Evolutionary conservation across 2,888 invertebrate genomes (phyloP).

Genomic region (Dioctria linearis): DNA sequence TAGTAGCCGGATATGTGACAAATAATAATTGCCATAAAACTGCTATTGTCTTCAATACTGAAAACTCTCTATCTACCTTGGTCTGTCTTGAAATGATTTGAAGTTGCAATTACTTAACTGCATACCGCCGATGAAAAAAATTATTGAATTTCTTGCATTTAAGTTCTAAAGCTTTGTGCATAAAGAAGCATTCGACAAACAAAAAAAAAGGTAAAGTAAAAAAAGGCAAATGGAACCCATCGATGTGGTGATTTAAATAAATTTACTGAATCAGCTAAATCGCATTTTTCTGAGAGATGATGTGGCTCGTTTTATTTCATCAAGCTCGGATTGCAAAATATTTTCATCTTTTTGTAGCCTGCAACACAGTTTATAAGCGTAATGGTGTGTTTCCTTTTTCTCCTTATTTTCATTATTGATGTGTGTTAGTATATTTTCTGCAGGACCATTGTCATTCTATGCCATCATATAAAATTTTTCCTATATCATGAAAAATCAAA

Average conservation of each 20-base stretch:
- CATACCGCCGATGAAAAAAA: background rate
- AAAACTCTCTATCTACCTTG: too few species aligned
- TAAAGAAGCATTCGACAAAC: constrained; percentile 2
- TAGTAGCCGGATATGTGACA: constrained; percentile 5
- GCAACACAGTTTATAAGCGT: constrained; percentile 8
- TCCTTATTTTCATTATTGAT: background rate
- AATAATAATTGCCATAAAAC: constrained; percentile 21
- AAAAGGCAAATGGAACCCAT: constrained; percentile 16
- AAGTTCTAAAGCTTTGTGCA: constrained; percentile 20
- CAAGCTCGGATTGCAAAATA: constrained; percentile 3
- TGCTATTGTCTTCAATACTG: background rate
- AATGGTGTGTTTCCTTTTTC: constrained; percentile 9
- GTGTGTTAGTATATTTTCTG: too few species aligned
- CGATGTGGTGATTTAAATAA: constrained; percentile 18
- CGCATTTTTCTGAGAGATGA: constrained; percentile 38
- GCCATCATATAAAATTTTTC: too few species aligned
- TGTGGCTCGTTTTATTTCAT: background rate
- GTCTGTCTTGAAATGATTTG: too few species aligned
- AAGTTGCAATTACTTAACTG: constrained; percentile 2
- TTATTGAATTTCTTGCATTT: constrained; percentile 33
- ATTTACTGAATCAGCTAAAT: constrained; percentile 42
- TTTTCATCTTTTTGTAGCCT: constrained; percentile 23
- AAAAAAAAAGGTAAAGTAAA: background rate
- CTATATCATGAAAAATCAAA: background rate
- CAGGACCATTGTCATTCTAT: too few species aligned